Evolutionary conservation across 1,140 invertebrate genomes (phyloP).

Genomic region (Plodia interpunctella): DNA sequence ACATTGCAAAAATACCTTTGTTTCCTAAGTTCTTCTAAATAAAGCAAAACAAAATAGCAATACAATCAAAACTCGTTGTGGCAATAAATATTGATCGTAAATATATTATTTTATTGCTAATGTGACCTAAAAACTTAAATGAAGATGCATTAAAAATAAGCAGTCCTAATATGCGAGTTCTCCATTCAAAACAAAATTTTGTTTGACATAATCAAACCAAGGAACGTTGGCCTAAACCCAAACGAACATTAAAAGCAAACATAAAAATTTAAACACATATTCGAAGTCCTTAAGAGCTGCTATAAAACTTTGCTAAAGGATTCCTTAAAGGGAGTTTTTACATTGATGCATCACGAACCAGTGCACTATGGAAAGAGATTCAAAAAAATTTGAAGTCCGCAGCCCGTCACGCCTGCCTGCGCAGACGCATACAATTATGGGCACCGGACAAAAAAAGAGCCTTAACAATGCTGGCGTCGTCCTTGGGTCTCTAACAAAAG

Average conservation of each 20-base stretch:
- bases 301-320: constrained; percentile 29
- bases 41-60: no score
- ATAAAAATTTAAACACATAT: constrained; percentile 29
- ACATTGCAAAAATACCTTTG: no score
- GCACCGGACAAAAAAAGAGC: constrained; percentile 57
- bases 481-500: constrained; percentile 72
- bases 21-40: no score
- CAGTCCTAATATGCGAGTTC: constrained; percentile 1
- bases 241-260: constrained; percentile 23
- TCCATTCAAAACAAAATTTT: neutral
- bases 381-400: constrained; percentile 36
- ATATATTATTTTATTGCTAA: no score
- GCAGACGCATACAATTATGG: constrained; percentile 69
- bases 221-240: constrained; percentile 19
- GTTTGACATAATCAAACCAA: constrained; percentile 8
- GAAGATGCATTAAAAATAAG: neutral
- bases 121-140: no score
- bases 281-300: constrained; percentile 31
- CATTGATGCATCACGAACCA: constrained; percentile 19
- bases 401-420: constrained; percentile 51
- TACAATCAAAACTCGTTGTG: no score
- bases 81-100: no score
- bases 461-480: constrained; percentile 67
- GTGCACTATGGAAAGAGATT: constrained; percentile 42
- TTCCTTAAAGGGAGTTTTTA: constrained; percentile 13